Evolutionary conservation across 92 coral and sea anemone genomes (phyloP).

Genomic region (Porites cylindrica): DNA sequence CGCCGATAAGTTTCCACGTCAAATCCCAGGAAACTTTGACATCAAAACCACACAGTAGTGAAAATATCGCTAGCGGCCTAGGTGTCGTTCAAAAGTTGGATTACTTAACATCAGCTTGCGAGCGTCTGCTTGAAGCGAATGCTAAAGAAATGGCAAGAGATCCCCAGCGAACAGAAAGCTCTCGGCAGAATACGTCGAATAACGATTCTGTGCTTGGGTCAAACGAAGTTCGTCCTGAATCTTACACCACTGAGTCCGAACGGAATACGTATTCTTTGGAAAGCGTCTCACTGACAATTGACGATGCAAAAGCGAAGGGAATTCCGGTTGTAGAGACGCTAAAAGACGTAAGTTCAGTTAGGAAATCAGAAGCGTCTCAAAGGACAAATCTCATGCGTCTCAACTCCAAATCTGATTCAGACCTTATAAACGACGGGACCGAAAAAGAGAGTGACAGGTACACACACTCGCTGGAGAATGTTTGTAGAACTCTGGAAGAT

Average conservation of each 20-base stretch:
- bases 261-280: slow-evolving; percentile 89
- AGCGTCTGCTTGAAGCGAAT: slow-evolving; percentile 66
- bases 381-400: slow-evolving; percentile 36
- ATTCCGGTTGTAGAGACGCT: slow-evolving; percentile 80
- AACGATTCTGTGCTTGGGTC: slow-evolving; percentile 3
- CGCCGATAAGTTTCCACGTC: slow-evolving; percentile 42
- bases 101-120: slow-evolving; percentile 90
- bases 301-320: slow-evolving; percentile 82
- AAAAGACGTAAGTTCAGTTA: slow-evolving; percentile 47
- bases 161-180: slow-evolving; percentile 1
- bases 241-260: slow-evolving; percentile 19
- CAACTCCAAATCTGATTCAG: slow-evolving; percentile 70
- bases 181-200: neutral
- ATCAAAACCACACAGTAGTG: slow-evolving; percentile 18
- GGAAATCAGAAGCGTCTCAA: slow-evolving; percentile 21
- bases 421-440: slow-evolving; percentile 7
- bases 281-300: slow-evolving; percentile 71
- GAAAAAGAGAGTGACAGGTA: slow-evolving; percentile 56
- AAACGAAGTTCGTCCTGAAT: neutral
- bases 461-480: slow-evolving; percentile 81
- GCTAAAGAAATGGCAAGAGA: slow-evolving; percentile 34
- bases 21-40: slow-evolving; percentile 37
- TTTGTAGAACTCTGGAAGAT: slow-evolving; percentile 69
- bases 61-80: slow-evolving; percentile 38
- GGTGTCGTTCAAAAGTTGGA: slow-evolving; percentile 82